A percentile compares a stretch with the other conserved stretches of the same genome.
phyloP scores from a whole-genome alignment of 2,797 vertebrate species.

The Sarcoramphus papa region DNA sequence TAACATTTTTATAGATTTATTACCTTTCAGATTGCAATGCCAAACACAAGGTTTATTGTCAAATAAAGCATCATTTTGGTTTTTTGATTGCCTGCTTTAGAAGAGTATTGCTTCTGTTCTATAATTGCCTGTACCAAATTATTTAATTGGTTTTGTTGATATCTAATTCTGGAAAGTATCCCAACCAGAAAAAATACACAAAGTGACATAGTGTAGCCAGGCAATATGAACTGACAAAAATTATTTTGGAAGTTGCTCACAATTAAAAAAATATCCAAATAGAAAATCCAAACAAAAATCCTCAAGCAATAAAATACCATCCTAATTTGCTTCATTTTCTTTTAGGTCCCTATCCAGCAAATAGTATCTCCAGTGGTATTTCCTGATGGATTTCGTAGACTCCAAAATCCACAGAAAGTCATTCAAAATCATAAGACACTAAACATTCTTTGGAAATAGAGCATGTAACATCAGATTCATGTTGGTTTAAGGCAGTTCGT shows the following conservation, averaged over 20 bases:
- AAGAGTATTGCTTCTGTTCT: slow-evolving; percentile 54
- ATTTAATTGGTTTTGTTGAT: slow-evolving; percentile 70
- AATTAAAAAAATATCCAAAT: background rate
- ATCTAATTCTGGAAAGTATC: slow-evolving; percentile 68
- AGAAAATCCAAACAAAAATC: background rate
- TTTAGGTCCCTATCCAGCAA: background rate
- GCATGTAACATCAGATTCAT: background rate
- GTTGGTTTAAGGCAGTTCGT: background rate
- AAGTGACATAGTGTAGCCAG: slow-evolving; percentile 29
- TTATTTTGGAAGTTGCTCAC: slow-evolving; percentile 27
- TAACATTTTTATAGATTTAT: slow-evolving; percentile 68
- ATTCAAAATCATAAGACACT: background rate
- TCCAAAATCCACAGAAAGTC: background rate
- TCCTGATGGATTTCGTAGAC: background rate
- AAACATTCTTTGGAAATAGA: background rate
- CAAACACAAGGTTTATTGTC: slow-evolving; percentile 75
- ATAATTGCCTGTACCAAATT: slow-evolving; percentile 66
- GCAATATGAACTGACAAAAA: background rate
- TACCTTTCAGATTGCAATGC: slow-evolving; percentile 61
- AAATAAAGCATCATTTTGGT: slow-evolving; percentile 68
- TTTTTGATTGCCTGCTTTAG: slow-evolving; percentile 67
- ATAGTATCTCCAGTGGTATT: background rate
- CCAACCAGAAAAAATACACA: slow-evolving; percentile 50
- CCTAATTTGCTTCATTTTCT: background rate
- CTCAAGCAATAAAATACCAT: background rate